Base-by-base conservation (phyloP, 2,797 vertebrate species). In the Darevskia nairensis region DNA sequence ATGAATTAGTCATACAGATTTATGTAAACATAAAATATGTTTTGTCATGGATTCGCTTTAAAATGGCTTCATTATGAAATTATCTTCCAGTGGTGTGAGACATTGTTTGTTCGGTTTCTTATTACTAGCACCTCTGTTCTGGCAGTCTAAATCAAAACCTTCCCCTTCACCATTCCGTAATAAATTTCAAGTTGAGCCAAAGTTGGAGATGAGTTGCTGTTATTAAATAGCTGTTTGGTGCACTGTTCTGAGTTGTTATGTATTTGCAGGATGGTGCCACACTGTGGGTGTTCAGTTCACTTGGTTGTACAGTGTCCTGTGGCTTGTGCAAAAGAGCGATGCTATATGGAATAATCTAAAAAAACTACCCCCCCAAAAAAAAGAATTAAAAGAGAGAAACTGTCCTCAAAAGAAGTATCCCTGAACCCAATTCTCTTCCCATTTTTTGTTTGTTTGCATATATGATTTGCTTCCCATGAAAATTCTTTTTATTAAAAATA, bases 11-110 rank as follows among this genome's bases (percentile, higher is more conserved):
- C 71, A 75, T 87, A 69, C 44, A 44, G 44, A 84, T 84, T 44
- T 84, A 84, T 84, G 59, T 68, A 87, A 87, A 87, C 27, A 44
- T n/a, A 84, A 84, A 84, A 80, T 84, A 74, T 27, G 17, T 80
- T 87, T 84, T 74, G 68, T 89, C 68, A 50, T 74, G 68, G 46
- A 27, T 85, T 85, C 55, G 6, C 72, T 88, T 61, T 46, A 80
- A 84, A 61, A 61, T 44, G 9, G 19, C 50, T 79, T 88, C 46
- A 84, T 74, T 79, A 35, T 61, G 27, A 61, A 71, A 15, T 84
- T 71, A 39, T 88, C 39, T 84, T 32, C 50, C 39, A 61, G 11
- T 71, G 50, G 8, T 85, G 68, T 9, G n/a, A 80, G 25, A 41
- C 68, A 44, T 35, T 59, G 35, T 39, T 88, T 76, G 27, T 32